Base-by-base conservation (phyloP, 2,888 invertebrate genomes). In the Magallana nippona region DNA sequence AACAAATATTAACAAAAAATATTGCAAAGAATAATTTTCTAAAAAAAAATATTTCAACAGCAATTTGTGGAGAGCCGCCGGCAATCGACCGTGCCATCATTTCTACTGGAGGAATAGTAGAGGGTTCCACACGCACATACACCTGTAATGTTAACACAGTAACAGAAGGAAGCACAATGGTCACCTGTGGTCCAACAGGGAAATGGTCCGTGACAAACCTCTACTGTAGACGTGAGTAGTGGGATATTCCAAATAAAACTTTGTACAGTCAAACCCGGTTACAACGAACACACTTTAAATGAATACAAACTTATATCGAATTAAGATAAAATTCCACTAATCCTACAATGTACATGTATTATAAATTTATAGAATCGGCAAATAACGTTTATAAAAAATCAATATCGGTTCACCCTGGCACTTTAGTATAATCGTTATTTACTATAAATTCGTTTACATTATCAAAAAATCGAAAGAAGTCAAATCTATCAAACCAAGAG, bases 141-240 rank as follows among this genome's bases (percentile, higher is more conserved):
- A 55, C 58, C 22, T 81, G 81, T 55, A 55, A 32, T 11, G 44
- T 11, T 17, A 62, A 62, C 8, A 81, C 81, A 55, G 55, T 63
- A 2, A 81, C 60, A 62, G 81, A 81, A n/a, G 81, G 81, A 15
- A 81, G 44, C 0, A 58, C 81, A 10, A 57, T 32, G n/a, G 22
- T 81, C 1, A 19, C 44, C 27, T 81, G 81, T 81, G 44, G 44
- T 15, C n/a, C 55, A 1, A 55, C 62, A n/a, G 81, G 81, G 62
- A 44, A n/a, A 1, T 81, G 81, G 81, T 62, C 81, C 17, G 3
- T 11, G 10, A 62, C 63, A 1, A 62, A 63, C 63, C 55, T 81
- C 17, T 81, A 81, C 22, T 81, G 81, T 19, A 81, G 81, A 63
- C 81, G 81, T 81, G 2, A 81, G 81, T 78, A 78, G 8, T 44